Base-by-base conservation (phyloP, 2,888 invertebrate species). In the Desoria tigrina region DNA sequence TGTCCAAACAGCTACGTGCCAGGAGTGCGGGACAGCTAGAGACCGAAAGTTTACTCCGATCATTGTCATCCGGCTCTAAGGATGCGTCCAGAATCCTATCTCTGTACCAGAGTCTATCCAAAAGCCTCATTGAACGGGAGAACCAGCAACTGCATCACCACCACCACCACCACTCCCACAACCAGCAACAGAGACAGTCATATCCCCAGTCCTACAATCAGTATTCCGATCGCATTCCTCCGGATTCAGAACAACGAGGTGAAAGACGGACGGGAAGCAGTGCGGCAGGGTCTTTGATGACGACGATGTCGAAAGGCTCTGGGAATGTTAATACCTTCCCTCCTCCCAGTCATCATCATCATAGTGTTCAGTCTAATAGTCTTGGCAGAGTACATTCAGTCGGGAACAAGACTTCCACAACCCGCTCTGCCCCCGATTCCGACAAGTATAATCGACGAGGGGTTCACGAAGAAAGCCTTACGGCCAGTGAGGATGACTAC, bases 1-100 rank as follows among this genome's bases (percentile, higher is more conserved):
- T 76, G 56, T 74, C 74, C 6, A 72, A 75, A 50, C 73, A 76
- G 39, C 74, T 72, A 37, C 66, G 76, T 23, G 76, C 76, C 42
- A 66, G 76, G 50, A 75, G 75, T 69, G 74, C 75, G 21, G 75
- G 74, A 59, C 72, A 73, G 26, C 59, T 76, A 54, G 76, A 76
- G 60, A 72, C 76, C 26, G 74, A 74, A 61, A 74, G 63, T 66
- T 69, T 76, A 56, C 72, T 74, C 63, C 66, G 72, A 54, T 72
- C 74, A 18, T 58, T 74, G 61, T 73, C 73, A 42, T 68, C 72
- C 45, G 67, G 68, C 54, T 66, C 76, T 21, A 76, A 76, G 63
- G 76, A 76, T 57, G 76, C 76, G 37, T 68, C 73, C 26, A 66
- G 74, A 53, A 72, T 76, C 50, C 62, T 76, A 16, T 72, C 74